Conservation (phyloP, 2,113 vertebrate genomes). For the Cariama cristata region DNA sequence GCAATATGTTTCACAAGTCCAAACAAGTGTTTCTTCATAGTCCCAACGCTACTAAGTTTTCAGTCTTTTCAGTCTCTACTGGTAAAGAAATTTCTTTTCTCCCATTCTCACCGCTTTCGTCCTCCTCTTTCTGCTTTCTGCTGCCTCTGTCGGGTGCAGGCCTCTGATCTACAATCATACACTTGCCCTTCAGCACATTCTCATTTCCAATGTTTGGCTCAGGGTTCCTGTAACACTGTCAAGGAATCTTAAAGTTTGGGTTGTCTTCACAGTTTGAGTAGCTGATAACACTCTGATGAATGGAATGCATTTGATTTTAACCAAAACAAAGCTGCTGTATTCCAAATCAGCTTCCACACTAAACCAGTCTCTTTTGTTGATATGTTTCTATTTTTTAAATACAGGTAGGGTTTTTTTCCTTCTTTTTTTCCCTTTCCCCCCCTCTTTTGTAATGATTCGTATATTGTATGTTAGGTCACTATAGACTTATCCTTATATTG, state of each 20-base stretch:
- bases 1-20: constrained; percentile 39
- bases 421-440: not conserved
- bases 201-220: constrained; percentile 68
- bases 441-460: constrained; percentile 43
- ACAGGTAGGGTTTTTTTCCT: constrained; percentile 49
- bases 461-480: constrained; percentile 56
- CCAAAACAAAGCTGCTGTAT: not conserved
- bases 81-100: not conserved
- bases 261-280: constrained; percentile 80
- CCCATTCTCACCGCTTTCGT: not conserved
- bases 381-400: constrained; percentile 75
- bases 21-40: constrained; percentile 62
- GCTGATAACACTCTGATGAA: constrained; percentile 15
- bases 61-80: constrained; percentile 45
- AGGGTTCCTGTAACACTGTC: constrained; percentile 55
- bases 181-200: constrained; percentile 69
- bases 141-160: constrained; percentile 21
- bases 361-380: constrained; percentile 36
- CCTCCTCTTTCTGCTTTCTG: constrained; percentile 5
- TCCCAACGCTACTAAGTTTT: constrained; percentile 38
- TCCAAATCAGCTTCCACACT: not conserved
- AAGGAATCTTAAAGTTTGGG: constrained; percentile 57
- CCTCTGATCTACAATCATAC: constrained; percentile 44
- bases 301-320: constrained; percentile 27
- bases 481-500: constrained; percentile 62